Conservation (phyloP, 2,888 invertebrate genomes). For the Pristionchus maxplancki region DNA sequence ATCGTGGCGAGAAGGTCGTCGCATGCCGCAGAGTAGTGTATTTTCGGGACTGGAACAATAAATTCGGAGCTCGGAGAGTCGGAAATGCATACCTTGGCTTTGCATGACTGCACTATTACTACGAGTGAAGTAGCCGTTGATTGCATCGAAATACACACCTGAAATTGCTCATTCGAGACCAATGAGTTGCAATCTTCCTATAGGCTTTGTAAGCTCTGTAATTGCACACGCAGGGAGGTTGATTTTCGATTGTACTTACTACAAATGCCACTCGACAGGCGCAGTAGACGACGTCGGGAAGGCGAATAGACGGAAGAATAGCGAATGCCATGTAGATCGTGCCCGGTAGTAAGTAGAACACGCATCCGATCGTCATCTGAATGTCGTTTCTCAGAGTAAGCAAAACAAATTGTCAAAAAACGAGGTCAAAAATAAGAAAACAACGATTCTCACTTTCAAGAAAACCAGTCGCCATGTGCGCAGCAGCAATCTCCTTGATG, state of each 20-base stretch:
- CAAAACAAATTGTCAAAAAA: no score
- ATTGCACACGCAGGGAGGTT: no score
- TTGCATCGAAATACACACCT: neutral
- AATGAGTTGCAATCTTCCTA: no score
- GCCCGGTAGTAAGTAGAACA: neutral
- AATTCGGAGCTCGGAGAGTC: no score
- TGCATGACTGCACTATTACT: neutral
- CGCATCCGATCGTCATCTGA: no score
- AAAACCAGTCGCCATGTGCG: neutral
- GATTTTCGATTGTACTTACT: no score
- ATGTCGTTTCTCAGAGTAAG: no score
- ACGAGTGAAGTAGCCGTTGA: neutral
- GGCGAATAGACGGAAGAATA: neutral
- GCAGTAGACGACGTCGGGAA: neutral
- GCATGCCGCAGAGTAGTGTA: neutral
- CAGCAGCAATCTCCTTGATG: neutral
- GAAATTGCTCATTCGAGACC: neutral
- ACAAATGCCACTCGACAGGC: neutral
- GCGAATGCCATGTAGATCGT: neutral
- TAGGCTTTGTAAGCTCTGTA: no score
- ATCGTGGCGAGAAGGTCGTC: no score
- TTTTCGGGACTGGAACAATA: neutral
- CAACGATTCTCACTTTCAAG: neutral
- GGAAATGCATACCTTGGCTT: neutral
- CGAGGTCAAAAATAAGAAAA: no score